Conservation (phyloP, 2,797 vertebrate genomes). For the Pempheris klunzingeri region DNA sequence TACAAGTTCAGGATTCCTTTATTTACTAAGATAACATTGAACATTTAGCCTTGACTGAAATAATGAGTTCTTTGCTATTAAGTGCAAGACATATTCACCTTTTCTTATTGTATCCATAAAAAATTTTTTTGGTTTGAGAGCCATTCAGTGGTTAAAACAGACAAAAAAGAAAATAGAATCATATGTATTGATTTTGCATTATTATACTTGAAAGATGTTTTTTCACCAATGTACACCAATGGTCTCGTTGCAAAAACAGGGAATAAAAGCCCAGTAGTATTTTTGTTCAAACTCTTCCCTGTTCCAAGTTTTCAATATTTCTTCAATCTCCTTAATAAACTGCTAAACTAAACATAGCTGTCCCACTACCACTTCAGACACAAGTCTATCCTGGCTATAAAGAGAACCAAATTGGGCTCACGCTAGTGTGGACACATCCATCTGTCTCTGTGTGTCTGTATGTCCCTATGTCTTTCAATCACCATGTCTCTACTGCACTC, state of each 20-base stretch:
- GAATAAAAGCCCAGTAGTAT: conserved; percentile 4
- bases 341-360: conserved; percentile 47
- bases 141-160: too few relatives aligned
- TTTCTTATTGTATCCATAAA: neutral
- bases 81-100: neutral
- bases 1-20: conserved; percentile 25
- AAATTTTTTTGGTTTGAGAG: neutral
- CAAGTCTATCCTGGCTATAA: neutral
- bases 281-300: conserved; percentile 16
- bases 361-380: conserved; percentile 1
- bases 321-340: conserved; percentile 19
- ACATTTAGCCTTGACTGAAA: conserved; percentile 30
- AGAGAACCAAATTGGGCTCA: conserved; percentile 13
- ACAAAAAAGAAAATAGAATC: too few relatives aligned
- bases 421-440: neutral
- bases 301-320: conserved; percentile 31
- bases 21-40: conserved; percentile 16
- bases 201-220: neutral
- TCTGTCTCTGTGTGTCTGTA: neutral
- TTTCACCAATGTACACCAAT: neutral
- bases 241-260: neutral
- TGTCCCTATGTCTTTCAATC: conserved; percentile 38
- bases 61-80: conserved; percentile 3
- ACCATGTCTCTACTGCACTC: conserved; percentile 48
- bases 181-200: conserved; percentile 10